phyloP scores from a whole-genome alignment of 2,113 vertebrate genomes.

The Ailuropoda melanoleuca region DNA sequence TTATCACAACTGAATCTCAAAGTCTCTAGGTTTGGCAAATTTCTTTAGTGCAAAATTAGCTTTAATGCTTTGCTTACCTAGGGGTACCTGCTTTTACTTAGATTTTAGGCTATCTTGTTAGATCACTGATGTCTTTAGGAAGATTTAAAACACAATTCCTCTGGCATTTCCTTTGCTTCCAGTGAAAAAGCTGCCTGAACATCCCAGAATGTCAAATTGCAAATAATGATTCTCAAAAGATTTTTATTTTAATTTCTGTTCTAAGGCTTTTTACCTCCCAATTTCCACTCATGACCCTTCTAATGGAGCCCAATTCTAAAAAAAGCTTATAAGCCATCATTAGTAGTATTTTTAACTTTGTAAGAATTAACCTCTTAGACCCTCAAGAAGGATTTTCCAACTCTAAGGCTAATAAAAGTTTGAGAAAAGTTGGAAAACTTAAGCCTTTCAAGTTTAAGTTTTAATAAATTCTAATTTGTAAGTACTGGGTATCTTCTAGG shows the following conservation, averaged over 20 bases:
- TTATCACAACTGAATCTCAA: neutral
- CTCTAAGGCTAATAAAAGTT: conserved; percentile 15
- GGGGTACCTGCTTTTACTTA: conserved; percentile 29
- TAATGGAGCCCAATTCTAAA: neutral
- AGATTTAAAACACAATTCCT: neutral
- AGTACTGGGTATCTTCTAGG: neutral
- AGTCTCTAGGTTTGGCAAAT: neutral
- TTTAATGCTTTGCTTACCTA: neutral
- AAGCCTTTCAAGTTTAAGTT: conserved; percentile 9
- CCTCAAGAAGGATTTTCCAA: conserved; percentile 14
- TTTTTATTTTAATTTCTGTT: conserved; percentile 35
- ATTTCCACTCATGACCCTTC: neutral
- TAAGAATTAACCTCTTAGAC: conserved; percentile 13
- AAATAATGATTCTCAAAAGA: conserved; percentile 31
- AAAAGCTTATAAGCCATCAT: neutral
- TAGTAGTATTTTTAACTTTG: neutral
- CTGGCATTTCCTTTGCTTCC: neutral
- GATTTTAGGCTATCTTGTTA: neutral
- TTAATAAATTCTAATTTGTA: conserved; percentile 34
- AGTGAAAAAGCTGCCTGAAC: neutral
- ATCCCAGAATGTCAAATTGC: neutral
- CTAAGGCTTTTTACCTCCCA: neutral
- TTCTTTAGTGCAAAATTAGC: neutral
- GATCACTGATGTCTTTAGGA: neutral
- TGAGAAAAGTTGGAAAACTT: conserved; percentile 20